A percentile compares a stretch with the other conserved stretches of the same genome.
These are phyloP conservation scores for Eupithecia centaureata DNA, from an alignment of 2,888 invertebrate genomes.

Conservation along the genomic window DNA sequence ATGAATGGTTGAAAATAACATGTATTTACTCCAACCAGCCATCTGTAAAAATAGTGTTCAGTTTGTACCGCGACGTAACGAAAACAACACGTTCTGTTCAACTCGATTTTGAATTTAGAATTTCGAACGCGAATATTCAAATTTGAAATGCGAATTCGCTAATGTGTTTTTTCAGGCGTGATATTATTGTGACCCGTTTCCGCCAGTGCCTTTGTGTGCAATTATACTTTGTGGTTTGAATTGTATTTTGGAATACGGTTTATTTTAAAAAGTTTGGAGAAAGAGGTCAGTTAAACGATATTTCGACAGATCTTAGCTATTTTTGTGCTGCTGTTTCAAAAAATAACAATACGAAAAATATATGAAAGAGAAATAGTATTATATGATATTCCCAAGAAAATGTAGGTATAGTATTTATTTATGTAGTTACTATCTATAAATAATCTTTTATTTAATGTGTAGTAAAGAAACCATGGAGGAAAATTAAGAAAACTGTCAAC, in stretches of 20 bases:
- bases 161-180: constrained; percentile 36
- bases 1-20: constrained; percentile 44
- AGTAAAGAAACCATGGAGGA: too few relatives aligned
- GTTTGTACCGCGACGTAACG: constrained; percentile 58
- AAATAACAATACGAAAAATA: background rate
- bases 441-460: too few relatives aligned
- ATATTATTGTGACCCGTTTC: constrained; percentile 25
- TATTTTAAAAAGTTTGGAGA: constrained; percentile 2
- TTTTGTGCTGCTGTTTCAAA: background rate
- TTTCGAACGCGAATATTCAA: constrained; percentile 42
- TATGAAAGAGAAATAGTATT: too few relatives aligned
- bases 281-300: background rate
- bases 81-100: constrained; percentile 50
- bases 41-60: constrained; percentile 66
- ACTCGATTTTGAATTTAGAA: constrained; percentile 43
- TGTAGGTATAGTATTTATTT: too few relatives aligned
- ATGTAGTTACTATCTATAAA: too few relatives aligned
- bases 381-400: too few relatives aligned
- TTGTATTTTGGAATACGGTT: background rate
- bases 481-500: too few relatives aligned
- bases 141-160: constrained; percentile 42
- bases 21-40: constrained; percentile 33
- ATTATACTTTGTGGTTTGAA: constrained; percentile 7
- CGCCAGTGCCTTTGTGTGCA: constrained; percentile 6
- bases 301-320: background rate